Conservation (phyloP, 2,888 invertebrate species). For the Zeuzera pyrina region DNA sequence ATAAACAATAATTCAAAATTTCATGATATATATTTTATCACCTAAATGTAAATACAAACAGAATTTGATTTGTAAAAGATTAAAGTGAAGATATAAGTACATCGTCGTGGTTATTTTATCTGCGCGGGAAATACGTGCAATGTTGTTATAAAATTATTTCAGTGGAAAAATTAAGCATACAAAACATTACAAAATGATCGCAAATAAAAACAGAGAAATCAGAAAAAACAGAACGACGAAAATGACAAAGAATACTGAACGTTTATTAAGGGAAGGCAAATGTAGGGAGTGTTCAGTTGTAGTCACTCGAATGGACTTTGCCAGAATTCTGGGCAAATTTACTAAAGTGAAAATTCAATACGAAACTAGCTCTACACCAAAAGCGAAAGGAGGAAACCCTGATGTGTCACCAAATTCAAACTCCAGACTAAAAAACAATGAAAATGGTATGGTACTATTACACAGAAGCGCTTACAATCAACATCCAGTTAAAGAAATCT, state of each 20-base stretch:
- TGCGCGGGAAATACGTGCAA: slow-evolving; percentile 66
- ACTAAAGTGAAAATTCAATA: slow-evolving; percentile 67
- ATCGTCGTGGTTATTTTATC: slow-evolving; percentile 27
- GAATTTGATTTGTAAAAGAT: too few species aligned
- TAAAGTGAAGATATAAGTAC: too few species aligned
- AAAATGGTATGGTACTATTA: slow-evolving; percentile 61
- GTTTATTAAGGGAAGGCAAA: slow-evolving; percentile 54
- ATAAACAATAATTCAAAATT: too few species aligned
- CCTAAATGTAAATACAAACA: too few species aligned
- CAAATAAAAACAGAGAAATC: slow-evolving; percentile 43
- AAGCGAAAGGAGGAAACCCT: slow-evolving; percentile 28
- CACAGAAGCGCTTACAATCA: slow-evolving; percentile 44
- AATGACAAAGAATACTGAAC: slow-evolving; percentile 49
- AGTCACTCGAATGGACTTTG: slow-evolving; percentile 65
- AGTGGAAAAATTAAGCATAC: slow-evolving; percentile 4
- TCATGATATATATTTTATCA: too few species aligned
- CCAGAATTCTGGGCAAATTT: slow-evolving; percentile 63
- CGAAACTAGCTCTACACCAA: slow-evolving; percentile 44
- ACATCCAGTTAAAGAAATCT: slow-evolving; percentile 36
- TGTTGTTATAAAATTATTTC: slow-evolving; percentile 16
- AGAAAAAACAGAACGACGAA: slow-evolving; percentile 37
- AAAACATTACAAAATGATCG: slow-evolving; percentile 36
- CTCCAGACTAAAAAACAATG: slow-evolving; percentile 50
- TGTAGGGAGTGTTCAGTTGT: slow-evolving; percentile 61
- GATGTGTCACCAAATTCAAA: slow-evolving; percentile 28